These are phyloP conservation scores for Mylabris sibirica DNA, from an alignment of 2,888 invertebrate species.

Conservation along the genomic window DNA sequence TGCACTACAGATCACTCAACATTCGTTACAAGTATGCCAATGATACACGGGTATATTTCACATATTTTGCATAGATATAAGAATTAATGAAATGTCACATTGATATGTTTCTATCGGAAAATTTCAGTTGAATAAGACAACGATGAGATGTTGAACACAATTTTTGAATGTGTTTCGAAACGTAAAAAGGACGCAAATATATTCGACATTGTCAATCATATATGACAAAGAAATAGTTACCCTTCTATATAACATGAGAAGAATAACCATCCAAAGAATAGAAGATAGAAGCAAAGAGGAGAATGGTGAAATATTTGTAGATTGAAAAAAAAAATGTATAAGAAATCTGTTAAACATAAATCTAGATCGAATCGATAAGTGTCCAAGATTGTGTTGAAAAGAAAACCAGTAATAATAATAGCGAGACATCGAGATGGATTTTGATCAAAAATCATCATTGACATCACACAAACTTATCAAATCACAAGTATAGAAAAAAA, in stretches of 20 bases:
- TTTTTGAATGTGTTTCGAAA: neutral
- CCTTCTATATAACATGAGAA: neutral
- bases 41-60: neutral
- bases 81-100: constrained; percentile 5
- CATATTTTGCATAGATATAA: neutral
- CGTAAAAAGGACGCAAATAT: neutral
- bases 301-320: neutral
- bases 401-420: constrained; percentile 24
- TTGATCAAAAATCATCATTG: constrained; percentile 22
- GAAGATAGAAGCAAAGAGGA: neutral
- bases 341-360: constrained; percentile 18
- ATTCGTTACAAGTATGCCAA: neutral
- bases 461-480: neutral
- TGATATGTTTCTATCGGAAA: neutral
- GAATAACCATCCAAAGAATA: neutral
- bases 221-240: neutral
- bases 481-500: neutral
- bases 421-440: constrained; percentile 25
- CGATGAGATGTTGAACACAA: neutral
- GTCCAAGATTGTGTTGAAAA: neutral
- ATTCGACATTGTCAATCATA: constrained; percentile 18
- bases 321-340: neutral
- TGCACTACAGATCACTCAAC: too few relatives aligned
- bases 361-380: constrained; percentile 18
- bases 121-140: neutral